Base-by-base conservation (phyloP, 2,888 invertebrate species). In the Poecilus cupreus region DNA sequence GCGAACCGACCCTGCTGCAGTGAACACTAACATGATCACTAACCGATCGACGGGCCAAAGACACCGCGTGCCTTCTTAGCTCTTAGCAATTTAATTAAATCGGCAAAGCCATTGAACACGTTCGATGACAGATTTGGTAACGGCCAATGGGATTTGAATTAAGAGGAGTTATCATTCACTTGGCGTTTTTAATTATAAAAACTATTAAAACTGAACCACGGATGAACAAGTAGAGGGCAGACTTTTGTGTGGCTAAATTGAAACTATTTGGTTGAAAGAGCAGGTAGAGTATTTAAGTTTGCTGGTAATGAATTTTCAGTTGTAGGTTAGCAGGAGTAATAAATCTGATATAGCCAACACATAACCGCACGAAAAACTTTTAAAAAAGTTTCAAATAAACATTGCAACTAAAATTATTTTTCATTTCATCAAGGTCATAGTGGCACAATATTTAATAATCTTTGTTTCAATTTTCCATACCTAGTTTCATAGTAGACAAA, bases 81-180 rank as follows among this genome's bases (percentile, higher is more conserved):
- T 77, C 54, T 54, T 57, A 77, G 77, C 43, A 77, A 77, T 77
- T 77, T 77, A 77, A 77, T 77, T 77, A 77, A 77, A 77, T 57
- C 57, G 77, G 37, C 77, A 57, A 77, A n/a, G 57, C 77, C 39
- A 77, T 77, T 57, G 60, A 57, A 32, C 77, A 54, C 60, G 77
- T 39, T 13, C 39, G 76, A 57, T 60, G 77, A 75, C 54, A 54
- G 51, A 75, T 74, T 46, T 8, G 32, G 37, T 22, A 39, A 43
- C 43, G 54, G 60, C n/a, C 24, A 77, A 22, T 43, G 18, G 39
- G 39, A 77, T 77, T 77, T 77, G 39, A 77, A 77, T 77, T 77
- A 39, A 77, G 57, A 51, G 51, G 18, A 68, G 54, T 54, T 68
- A 68, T 68, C 64, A 18, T 51, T 51, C 51, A 51, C 51, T 51